Percentiles rank a stretch among this genome's conserved stretches.
These are phyloP conservation scores for Electrona antarctica DNA, from an alignment of 2,113 vertebrate species.

Conservation along the genomic window DNA sequence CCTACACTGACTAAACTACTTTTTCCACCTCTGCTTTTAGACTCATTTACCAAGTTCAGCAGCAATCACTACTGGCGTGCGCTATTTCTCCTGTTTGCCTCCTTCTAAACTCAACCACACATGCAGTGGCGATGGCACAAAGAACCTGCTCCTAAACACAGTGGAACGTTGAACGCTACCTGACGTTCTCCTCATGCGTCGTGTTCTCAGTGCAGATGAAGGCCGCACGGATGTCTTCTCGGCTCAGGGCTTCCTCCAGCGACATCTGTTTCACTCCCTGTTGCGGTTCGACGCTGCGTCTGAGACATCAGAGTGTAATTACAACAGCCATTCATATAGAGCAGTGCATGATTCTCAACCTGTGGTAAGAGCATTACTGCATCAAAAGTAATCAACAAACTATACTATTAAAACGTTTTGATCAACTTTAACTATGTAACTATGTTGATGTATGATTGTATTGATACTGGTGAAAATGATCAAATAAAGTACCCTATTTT, in stretches of 20 bases:
- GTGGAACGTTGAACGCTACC: slow-evolving; percentile 68
- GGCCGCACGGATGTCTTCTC: slow-evolving; percentile 83
- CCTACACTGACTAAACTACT: too few species aligned
- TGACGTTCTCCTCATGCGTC: slow-evolving; percentile 84
- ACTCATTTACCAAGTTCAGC: too few species aligned
- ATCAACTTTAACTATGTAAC: neutral
- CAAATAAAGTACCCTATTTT: too few species aligned
- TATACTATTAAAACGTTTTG: neutral
- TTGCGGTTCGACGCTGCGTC: slow-evolving; percentile 81
- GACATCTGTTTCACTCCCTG: slow-evolving; percentile 84
- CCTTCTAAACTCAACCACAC: neutral
- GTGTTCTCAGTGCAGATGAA: slow-evolving; percentile 91
- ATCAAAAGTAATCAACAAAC: too few species aligned
- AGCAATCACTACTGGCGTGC: too few species aligned
- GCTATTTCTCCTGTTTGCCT: too few species aligned
- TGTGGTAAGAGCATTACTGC: too few species aligned
- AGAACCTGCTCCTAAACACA: too few species aligned
- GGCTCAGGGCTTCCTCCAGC: slow-evolving; percentile 82
- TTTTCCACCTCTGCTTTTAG: too few species aligned
- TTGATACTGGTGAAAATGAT: too few species aligned
- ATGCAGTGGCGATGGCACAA: neutral
- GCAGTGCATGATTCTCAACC: neutral
- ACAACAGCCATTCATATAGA: too few species aligned
- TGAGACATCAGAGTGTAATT: slow-evolving; percentile 45
- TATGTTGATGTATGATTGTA: neutral